Percentiles rank a stretch among this genome's conserved stretches.
Evolutionary conservation across 2,113 vertebrate genomes (phyloP).

Genomic region (Sceloporus undulatus): DNA sequence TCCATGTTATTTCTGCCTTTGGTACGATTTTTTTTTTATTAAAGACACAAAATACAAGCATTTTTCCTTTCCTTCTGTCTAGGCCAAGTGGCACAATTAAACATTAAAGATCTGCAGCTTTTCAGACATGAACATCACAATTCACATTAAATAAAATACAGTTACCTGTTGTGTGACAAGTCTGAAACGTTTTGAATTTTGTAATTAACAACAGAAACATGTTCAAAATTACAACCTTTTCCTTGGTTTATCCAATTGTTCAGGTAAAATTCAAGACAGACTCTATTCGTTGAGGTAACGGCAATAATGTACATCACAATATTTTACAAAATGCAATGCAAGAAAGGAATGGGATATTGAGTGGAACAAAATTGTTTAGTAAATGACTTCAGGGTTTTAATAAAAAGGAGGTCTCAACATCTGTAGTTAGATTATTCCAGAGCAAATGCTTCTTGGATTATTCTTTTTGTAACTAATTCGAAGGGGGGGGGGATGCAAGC

Average conservation of each 20-base stretch:
- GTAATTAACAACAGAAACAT: too few relatives aligned
- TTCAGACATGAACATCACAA: neutral
- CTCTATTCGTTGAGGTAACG: neutral
- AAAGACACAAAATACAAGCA: too few relatives aligned
- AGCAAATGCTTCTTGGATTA: neutral
- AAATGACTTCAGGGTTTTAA: neutral
- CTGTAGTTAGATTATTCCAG: neutral
- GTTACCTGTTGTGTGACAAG: neutral
- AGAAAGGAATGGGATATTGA: neutral
- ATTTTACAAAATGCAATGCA: neutral
- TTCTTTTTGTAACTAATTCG: slow-evolving; percentile 34
- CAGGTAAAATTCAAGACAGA: neutral
- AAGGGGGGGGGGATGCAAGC: too few relatives aligned
- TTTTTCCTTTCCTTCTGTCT: neutral
- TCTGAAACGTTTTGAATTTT: neutral
- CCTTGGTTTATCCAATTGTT: neutral
- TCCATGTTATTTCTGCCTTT: too few relatives aligned
- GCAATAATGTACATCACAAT: neutral
- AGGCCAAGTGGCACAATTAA: neutral
- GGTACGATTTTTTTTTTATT: too few relatives aligned
- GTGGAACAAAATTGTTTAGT: neutral
- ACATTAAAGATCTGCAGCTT: neutral
- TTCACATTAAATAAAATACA: neutral
- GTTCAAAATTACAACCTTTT: neutral
- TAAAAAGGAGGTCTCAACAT: neutral